Evolutionary conservation across 1,140 invertebrate genomes (phyloP).

Genomic region (Choristoneura fumiferana): DNA sequence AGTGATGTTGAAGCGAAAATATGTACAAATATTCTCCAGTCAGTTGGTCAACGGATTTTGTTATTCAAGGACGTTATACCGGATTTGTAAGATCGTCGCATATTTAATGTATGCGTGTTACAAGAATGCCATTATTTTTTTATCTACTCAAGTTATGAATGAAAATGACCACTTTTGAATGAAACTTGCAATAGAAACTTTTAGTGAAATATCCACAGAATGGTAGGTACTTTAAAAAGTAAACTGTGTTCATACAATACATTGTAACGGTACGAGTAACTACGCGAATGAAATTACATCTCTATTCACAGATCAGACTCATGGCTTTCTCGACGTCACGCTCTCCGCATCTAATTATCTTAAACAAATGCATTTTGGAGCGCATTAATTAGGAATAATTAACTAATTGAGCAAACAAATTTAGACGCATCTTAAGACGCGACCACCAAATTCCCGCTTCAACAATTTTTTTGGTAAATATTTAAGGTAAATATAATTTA

Average conservation of each 20-base stretch:
- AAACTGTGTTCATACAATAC: background rate
- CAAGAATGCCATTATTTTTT: background rate
- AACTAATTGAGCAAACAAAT: no score
- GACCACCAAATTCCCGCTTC: no score
- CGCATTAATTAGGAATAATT: no score
- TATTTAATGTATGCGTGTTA: conserved; percentile 1
- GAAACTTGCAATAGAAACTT: no score
- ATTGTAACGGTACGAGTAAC: background rate
- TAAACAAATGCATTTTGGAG: conserved; percentile 1
- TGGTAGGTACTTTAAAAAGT: no score
- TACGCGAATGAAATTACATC: conserved; percentile 5
- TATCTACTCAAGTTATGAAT: no score
- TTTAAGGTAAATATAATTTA: no score
- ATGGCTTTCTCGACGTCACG: conserved; percentile 16
- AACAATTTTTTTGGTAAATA: no score
- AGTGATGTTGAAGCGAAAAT: background rate
- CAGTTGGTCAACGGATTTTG: conserved; percentile 32
- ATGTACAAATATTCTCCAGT: background rate
- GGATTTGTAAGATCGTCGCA: conserved; percentile 1
- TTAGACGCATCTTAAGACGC: no score
- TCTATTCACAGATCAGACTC: conserved; percentile 2
- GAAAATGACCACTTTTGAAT: no score
- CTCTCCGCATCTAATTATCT: conserved; percentile 24
- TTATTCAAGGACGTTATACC: conserved; percentile 23
- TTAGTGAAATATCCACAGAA: no score